Conservation (phyloP, 1,140 invertebrate genomes). For the Lanistes nyassanus region DNA sequence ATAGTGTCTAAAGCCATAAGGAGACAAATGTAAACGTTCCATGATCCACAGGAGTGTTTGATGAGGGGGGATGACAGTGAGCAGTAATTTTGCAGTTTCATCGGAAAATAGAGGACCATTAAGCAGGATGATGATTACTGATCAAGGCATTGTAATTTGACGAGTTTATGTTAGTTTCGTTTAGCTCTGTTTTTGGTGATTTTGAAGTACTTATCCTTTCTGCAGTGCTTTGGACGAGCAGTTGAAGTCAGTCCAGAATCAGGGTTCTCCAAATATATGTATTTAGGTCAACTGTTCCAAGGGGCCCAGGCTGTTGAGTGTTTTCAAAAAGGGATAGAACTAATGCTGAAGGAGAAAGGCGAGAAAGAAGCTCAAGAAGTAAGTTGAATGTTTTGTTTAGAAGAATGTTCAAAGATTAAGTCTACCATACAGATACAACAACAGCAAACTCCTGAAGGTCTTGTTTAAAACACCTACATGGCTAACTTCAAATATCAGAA, state of each 20-base stretch:
- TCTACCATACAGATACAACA: too few species aligned
- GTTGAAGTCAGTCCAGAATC: constrained; percentile 62
- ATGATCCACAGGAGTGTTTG: too few species aligned
- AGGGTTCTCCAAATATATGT: constrained; percentile 67
- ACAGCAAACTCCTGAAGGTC: too few species aligned
- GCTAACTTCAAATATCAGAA: too few species aligned
- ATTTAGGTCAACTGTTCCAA: constrained; percentile 64
- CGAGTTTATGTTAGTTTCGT: background rate
- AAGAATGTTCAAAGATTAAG: too few species aligned
- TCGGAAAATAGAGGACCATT: too few species aligned
- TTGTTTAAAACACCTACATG: too few species aligned
- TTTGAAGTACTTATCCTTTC: background rate
- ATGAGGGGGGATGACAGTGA: too few species aligned
- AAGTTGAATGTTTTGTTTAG: background rate
- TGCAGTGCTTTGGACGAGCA: constrained; percentile 63
- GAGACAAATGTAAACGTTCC: too few species aligned
- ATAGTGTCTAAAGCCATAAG: too few species aligned
- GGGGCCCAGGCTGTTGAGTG: constrained; percentile 63
- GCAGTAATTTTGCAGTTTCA: too few species aligned
- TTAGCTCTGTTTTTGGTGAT: background rate
- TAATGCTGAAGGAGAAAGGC: constrained; percentile 57
- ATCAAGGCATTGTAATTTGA: background rate
- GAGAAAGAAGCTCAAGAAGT: constrained; percentile 45
- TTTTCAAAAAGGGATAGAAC: constrained; percentile 66
- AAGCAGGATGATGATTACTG: too few species aligned